These are phyloP conservation scores for Pogonomyrmex barbatus DNA, from an alignment of 1,140 invertebrate genomes.

Conservation along the genomic window DNA sequence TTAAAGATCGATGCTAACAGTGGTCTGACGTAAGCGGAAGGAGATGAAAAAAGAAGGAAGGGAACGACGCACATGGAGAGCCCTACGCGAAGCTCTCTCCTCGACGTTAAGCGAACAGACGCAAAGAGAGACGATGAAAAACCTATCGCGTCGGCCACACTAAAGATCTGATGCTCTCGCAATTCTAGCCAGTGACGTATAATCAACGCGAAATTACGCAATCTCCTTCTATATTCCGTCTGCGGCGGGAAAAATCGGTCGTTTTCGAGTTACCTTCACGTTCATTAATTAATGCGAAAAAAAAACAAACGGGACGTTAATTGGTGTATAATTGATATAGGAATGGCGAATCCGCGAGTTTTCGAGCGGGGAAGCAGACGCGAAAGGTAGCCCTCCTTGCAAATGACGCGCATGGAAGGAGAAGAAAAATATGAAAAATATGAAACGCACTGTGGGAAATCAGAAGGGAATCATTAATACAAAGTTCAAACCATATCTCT, in stretches of 20 bases:
- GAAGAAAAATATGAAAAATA: constrained; percentile 30
- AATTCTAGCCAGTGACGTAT: constrained; percentile 25
- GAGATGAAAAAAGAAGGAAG: constrained; percentile 66
- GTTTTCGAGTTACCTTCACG: constrained; percentile 78
- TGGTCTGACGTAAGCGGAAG: constrained; percentile 73
- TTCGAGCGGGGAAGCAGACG: constrained; percentile 42
- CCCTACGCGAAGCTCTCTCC: constrained; percentile 65
- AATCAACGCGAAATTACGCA: constrained; percentile 72
- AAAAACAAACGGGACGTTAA: constrained; percentile 83
- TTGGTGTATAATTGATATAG: constrained; percentile 83
- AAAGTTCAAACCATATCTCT: constrained; percentile 2
- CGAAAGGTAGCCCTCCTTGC: constrained; percentile 24
- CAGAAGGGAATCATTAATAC: constrained; percentile 20
- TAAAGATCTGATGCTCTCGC: constrained; percentile 71
- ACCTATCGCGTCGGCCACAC: constrained; percentile 78
- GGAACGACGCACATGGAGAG: constrained; percentile 70
- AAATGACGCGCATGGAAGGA: not conserved
- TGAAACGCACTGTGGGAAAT: not conserved
- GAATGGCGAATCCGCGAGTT: constrained; percentile 80
- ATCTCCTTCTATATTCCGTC: not conserved
- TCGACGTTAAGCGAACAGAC: constrained; percentile 73
- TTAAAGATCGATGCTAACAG: constrained; percentile 78
- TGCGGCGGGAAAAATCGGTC: constrained; percentile 62
- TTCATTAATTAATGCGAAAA: constrained; percentile 84
- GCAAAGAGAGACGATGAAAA: constrained; percentile 76